Percentiles rank a stretch among this genome's conserved stretches.
Conservation (phyloP, 2,888 invertebrate genomes). For the Tachina fera region DNA sequence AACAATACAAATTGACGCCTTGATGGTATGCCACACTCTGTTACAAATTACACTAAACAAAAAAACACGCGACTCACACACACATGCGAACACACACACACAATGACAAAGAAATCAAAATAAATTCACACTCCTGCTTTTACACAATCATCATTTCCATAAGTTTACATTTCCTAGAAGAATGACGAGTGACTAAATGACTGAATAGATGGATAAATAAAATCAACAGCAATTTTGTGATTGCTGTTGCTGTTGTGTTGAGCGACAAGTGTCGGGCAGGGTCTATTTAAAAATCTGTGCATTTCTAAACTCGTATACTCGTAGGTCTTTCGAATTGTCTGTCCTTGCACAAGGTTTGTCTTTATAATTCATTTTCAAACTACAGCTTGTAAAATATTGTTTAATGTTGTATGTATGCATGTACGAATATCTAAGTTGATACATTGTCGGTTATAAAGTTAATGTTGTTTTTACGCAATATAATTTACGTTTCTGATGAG, state of each 20-base stretch:
- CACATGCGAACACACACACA: not conserved
- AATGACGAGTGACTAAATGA: constrained; percentile 55
- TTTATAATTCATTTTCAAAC: constrained; percentile 47
- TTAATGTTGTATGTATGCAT: not conserved
- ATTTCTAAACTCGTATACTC: not conserved
- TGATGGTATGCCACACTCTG: constrained; percentile 58
- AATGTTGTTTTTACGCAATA: constrained; percentile 44
- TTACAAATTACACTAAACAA: constrained; percentile 73
- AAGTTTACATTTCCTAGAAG: constrained; percentile 51
- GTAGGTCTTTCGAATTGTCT: constrained; percentile 13
- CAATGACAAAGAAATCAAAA: not conserved
- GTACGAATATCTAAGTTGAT: not conserved
- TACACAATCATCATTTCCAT: constrained; percentile 36
- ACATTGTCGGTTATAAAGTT: constrained; percentile 21
- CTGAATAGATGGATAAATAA: constrained; percentile 18
- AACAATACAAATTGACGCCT: constrained; percentile 76
- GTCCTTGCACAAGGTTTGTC: constrained; percentile 8
- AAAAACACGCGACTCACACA: too few relatives aligned
- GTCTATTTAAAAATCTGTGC: constrained; percentile 43
- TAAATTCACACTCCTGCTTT: constrained; percentile 10
- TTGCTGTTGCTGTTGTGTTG: constrained; percentile 41
- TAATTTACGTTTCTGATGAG: constrained; percentile 79
- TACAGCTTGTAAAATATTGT: constrained; percentile 38
- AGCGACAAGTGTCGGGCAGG: constrained; percentile 55
- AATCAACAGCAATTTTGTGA: constrained; percentile 25